A percentile compares a stretch with the other conserved stretches of the same genome.
phyloP scores from a whole-genome alignment of 2,888 invertebrate genomes.

The Drosophila planitibia region DNA sequence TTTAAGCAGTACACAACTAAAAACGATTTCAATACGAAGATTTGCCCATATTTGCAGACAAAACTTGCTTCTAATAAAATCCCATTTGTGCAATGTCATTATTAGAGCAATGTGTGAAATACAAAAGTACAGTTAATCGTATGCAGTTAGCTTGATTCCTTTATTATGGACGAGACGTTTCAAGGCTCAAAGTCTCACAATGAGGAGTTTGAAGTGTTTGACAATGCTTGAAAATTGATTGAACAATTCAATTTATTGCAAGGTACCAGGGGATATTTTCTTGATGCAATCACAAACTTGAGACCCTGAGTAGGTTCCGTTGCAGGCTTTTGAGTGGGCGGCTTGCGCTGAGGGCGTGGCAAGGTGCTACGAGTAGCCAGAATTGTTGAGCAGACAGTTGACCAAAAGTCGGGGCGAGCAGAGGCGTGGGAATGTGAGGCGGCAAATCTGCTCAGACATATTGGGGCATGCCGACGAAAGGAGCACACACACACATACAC shows the following conservation, averaged over 20 bases:
- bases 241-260: constrained; percentile 34
- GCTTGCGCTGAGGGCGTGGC: background rate
- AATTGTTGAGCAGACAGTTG: constrained; percentile 26
- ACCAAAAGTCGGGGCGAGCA: constrained; percentile 16
- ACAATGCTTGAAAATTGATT: constrained; percentile 12
- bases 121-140: background rate
- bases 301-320: constrained; percentile 9
- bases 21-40: background rate
- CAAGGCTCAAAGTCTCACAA: background rate
- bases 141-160: background rate
- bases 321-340: background rate
- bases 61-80: background rate
- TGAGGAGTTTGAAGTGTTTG: background rate
- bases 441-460: constrained; percentile 23
- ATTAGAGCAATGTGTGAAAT: background rate
- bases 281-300: constrained; percentile 44
- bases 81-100: background rate
- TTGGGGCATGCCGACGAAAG: constrained; percentile 12
- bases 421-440: background rate
- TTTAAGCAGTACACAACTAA: background rate
- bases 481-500: background rate
- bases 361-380: background rate
- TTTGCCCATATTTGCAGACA: background rate
- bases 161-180: background rate
- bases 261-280: constrained; percentile 30